phyloP scores from a whole-genome alignment of 2,113 vertebrate species.

The Calyptommatus sinebrachiatus region DNA sequence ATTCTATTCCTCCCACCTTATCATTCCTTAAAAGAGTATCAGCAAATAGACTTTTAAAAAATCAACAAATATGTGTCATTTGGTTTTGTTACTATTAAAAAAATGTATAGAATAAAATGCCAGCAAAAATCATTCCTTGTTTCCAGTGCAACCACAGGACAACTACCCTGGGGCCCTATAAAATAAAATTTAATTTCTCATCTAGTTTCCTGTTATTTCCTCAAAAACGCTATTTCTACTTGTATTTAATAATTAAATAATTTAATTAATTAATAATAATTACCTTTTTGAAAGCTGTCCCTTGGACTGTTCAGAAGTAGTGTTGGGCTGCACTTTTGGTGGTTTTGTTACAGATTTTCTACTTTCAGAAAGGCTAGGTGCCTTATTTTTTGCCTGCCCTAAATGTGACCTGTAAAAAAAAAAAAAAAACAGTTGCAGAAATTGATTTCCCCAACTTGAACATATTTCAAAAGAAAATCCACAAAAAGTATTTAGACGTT shows the following conservation, averaged over 20 bases:
- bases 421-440: conserved; percentile 80
- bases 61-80: too few relatives aligned
- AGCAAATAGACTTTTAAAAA: too few relatives aligned
- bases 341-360: conserved; percentile 98
- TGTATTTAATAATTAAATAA: too few relatives aligned
- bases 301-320: conserved; percentile 92
- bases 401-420: conserved; percentile 95
- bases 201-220: too few relatives aligned
- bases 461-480: background rate
- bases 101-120: too few relatives aligned
- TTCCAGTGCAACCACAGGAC: too few relatives aligned
- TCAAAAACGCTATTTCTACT: conserved; percentile 47
- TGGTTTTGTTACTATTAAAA: too few relatives aligned
- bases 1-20: too few relatives aligned
- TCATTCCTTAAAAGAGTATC: too few relatives aligned
- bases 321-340: conserved; percentile 97
- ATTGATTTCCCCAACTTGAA: background rate
- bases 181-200: too few relatives aligned
- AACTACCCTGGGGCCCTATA: too few relatives aligned
- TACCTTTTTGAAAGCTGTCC: conserved; percentile 99
- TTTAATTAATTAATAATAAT: conserved; percentile 72
- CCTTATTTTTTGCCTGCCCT: conserved; percentile 98
- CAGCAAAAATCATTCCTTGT: too few relatives aligned
- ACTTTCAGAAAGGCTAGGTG: conserved; percentile 98
- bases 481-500: background rate